Base-by-base conservation (phyloP, 2,888 invertebrate genomes). In the Strigamia maritima region DNA sequence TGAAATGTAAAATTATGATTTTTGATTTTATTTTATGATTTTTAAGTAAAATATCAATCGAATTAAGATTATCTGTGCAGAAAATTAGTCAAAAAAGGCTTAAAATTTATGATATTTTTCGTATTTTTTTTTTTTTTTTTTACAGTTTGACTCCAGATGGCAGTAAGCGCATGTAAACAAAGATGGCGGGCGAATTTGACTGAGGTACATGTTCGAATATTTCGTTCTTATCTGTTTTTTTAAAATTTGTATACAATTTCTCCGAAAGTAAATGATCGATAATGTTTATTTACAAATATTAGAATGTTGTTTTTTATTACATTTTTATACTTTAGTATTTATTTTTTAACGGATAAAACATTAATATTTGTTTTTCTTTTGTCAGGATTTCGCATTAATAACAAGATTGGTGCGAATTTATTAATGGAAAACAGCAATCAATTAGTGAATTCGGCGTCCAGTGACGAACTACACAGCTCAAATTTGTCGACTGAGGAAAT, bases 101-200 rank as follows among this genome's bases (percentile, higher is more conserved):
- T 35, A 35, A 6, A 35, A 3, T 35, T 35, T 31, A 8, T 6
- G 6, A 6, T 35, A 8, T 35, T 35, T 35, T 8, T 10, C 0
- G 7, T 8, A 31, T 31, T 31, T 31, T 35, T 35, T 6, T 6
- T 35, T 35, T 0, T 6, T 35, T 1, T 35, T 35, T 4, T 6
- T 35, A 35, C n/a, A n/a, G n/a, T 35, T 10, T 6, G 19, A 10
- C 49, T 0, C 49, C 14, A 49, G 49, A 19, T 49, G 35, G 49
- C 3, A 16, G 49, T 16, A 14, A 16, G 14, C 49, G 4, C 16
- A 16, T 19, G 19, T 49, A 49, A 49, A 49, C 60, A 65, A 65
- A 65, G 60, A 65, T 65, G 60, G 60, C 60, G 60, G 60, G 60
- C 60, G 60, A 65, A 65, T 65, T 65, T 65, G 60, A 65, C 60